A percentile compares a stretch with the other conserved stretches of the same genome.
Evolutionary conservation across 2,113 vertebrate species (phyloP).

Genomic region (Gambusia affinis): DNA sequence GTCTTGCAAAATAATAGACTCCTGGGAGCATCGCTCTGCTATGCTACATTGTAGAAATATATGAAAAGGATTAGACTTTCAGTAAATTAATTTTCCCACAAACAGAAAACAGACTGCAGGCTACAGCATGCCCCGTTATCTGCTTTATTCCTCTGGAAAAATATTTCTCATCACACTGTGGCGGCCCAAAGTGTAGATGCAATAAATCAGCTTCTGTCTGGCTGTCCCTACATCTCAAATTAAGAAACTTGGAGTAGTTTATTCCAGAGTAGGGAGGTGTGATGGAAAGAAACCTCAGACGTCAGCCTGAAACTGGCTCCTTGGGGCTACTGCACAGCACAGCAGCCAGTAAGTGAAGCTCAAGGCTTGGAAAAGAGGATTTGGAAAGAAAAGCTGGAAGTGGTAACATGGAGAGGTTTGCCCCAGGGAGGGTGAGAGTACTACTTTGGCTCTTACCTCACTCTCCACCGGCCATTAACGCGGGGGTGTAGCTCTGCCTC

Average conservation of each 20-base stretch:
- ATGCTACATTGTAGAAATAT: not conserved
- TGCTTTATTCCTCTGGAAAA: conserved; percentile 17
- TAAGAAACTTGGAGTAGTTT: conserved; percentile 23
- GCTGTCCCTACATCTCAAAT: conserved; percentile 25
- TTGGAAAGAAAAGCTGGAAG: conserved; percentile 47
- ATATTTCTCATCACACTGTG: conserved; percentile 1
- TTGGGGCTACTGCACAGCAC: conserved; percentile 20
- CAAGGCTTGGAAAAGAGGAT: conserved; percentile 24
- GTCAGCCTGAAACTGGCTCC: conserved; percentile 14
- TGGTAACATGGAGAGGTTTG: conserved; percentile 34
- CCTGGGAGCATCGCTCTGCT: not conserved
- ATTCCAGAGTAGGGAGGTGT: conserved; percentile 13
- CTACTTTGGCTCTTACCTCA: conserved; percentile 50
- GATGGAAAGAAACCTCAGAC: conserved; percentile 22
- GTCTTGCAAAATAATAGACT: not conserved
- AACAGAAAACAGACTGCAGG: not conserved
- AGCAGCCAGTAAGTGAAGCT: conserved; percentile 29
- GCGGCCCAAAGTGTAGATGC: not conserved
- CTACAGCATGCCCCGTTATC: not conserved
- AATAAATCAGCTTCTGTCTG: conserved; percentile 6
- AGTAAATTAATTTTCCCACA: not conserved
- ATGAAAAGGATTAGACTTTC: not conserved
- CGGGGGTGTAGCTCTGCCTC: conserved; percentile 39
- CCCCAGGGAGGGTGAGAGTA: conserved; percentile 59
- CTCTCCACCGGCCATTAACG: conserved; percentile 58